Evolutionary conservation across 2,797 vertebrate genomes (phyloP), one percentile per base, ranked within the genome.

Genomic region (Typhlichthys eigenmanni): DNA sequence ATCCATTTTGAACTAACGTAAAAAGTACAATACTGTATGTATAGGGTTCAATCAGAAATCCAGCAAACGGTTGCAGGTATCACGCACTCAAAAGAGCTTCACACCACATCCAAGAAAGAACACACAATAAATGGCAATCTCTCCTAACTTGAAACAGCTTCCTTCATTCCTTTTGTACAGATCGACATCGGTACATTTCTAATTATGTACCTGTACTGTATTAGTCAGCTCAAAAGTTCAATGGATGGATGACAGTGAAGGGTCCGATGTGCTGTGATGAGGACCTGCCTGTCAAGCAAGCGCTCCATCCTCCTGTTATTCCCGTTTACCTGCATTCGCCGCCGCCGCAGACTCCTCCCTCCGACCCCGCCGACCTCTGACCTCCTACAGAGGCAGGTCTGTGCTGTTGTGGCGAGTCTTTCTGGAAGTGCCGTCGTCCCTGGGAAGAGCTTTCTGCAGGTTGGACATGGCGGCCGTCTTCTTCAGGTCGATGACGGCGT

Each of bases 351-450:
- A 10, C 3, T 50, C 13, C 16, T 16, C 29, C 43, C 32, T 46
- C 49, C 47, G 14, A 80, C 75, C 76, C 78, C 83, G 66, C 82
- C 81, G 85, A 69, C 88, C 68, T 62, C 73, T 80, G 72, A 72
- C 68, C 60, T 34, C 81, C 81, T 88, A 99, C 88, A 98, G 93
- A 86, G 98, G 98, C 93, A 98, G 94, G 93, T 98, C 98, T 56
- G 97, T 98, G 94, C 98, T 99, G 93, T 99, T 99, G 91, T 99
- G 98, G 72, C 97, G 94, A 57, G 97, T 99, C 90, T 99, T 99
- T 90, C 98, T 92, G 13, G 97, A 94, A 14, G 97, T 98, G 71
- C 98, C 98, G 24, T 99, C 97, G 17, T 99, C 98, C 62, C 95
- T 93, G 32, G 98, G 98, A 89, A 97, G 93, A 12, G 98, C 97